Evolutionary conservation across 2,888 invertebrate species (phyloP), one percentile per base, ranked within the genome.

Genomic region (Myathropa florea): DNA sequence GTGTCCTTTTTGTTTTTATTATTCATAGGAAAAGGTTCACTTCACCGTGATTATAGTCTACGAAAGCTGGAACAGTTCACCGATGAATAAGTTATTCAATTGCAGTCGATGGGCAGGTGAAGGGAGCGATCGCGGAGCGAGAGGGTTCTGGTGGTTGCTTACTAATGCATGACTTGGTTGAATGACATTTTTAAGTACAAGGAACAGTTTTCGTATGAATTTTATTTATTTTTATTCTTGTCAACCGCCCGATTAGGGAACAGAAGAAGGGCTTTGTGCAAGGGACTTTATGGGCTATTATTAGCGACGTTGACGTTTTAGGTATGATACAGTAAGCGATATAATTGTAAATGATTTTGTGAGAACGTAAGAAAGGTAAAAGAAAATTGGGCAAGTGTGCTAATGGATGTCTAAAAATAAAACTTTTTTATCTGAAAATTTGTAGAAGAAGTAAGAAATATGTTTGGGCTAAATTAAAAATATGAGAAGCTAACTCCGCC

Each of bases 71-170:
- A 64, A 55, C 33, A 28, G 55, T 55, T 71, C 61, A 33, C 55
- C 65, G 53, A 79, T 84, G 79, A 84, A 84, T 84, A 75, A 84
- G 75, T 65, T 71, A 84, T 78, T 57, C 33, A 14, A 57, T 28
- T 60, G 60, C 59, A 72, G 57, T 61, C 33, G 61, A 53, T 68
- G n/a, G 14, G 18, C 3, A 4, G 21, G n/a, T 6, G 2, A 12
- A 14, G 23, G 57, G 14, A 14, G 24, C 12, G 24, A 23, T 57
- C 46, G 46, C 46, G 46, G 21, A 12, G 53, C 9, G 30, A 2
- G 10, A 0, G 3, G 30, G 64, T 14, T 14, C n/a, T 39, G 33
- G n/a, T 39, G 24, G 26, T 26, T 26, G 36, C 30, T 57, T 28
- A 24, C 24, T 79, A 71, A 79, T 79, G 79, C 24, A 65, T 71